phyloP scores from a whole-genome alignment of 2,888 invertebrate genomes.

The Erannis defoliaria region DNA sequence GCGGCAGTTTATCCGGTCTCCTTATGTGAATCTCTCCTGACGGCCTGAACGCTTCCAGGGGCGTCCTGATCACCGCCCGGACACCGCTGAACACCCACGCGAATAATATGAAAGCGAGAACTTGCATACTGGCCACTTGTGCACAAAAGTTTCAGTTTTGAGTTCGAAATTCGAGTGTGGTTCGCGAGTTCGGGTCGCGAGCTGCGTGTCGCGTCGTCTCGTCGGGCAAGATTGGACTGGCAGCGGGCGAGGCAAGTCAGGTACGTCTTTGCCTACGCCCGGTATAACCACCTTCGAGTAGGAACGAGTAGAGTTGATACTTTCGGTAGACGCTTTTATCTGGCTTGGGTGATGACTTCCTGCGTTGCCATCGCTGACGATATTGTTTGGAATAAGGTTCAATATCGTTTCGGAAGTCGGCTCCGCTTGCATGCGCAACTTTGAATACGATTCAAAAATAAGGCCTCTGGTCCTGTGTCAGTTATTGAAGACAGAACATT shows the following conservation, averaged over 20 bases:
- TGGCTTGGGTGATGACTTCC: conserved; percentile 14
- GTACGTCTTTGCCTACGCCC: conserved; percentile 83
- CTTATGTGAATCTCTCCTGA: conserved; percentile 79
- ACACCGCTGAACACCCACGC: conserved; percentile 74
- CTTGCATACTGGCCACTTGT: conserved; percentile 67
- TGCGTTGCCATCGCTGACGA: not conserved
- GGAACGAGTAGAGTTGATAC: conserved; percentile 68
- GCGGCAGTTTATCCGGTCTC: conserved; percentile 78
- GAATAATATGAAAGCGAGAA: conserved; percentile 72
- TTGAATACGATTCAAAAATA: too few relatives aligned
- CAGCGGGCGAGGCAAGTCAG: conserved; percentile 75
- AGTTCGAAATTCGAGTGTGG: conserved; percentile 51
- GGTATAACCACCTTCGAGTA: conserved; percentile 79
- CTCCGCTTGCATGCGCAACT: too few relatives aligned
- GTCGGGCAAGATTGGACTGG: conserved; percentile 78
- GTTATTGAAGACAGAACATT: too few relatives aligned
- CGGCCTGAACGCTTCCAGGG: conserved; percentile 86
- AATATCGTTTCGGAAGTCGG: too few relatives aligned
- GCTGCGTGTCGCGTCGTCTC: conserved; percentile 68
- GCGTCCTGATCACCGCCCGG: conserved; percentile 80
- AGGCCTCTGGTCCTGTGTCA: too few relatives aligned
- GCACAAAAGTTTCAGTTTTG: conserved; percentile 52
- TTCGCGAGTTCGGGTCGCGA: conserved; percentile 58
- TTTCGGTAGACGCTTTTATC: conserved; percentile 54
- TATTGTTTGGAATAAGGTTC: too few relatives aligned